A percentile compares a stretch with the other conserved stretches of the same genome.
phyloP scores from a whole-genome alignment of 2,113 vertebrate genomes.

The Rousettus leschenaultii region DNA sequence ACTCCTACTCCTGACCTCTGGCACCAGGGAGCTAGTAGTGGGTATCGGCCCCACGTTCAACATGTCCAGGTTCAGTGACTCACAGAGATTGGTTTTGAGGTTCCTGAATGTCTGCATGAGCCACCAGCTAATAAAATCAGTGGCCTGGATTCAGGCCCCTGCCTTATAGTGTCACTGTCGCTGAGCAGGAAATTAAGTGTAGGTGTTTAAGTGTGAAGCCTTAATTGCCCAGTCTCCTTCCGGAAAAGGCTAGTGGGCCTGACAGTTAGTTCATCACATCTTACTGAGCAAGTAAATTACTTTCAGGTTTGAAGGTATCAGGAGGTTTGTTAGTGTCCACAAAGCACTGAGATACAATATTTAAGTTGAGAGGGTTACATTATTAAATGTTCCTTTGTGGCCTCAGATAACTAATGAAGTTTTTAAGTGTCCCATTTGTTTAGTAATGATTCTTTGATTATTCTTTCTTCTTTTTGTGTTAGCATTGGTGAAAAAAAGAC shows the following conservation, averaged over 20 bases:
- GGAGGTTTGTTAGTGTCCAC: neutral
- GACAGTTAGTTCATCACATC: neutral
- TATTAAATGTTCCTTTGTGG: neutral
- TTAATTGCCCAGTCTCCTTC: neutral
- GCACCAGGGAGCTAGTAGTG: rapidly evolving
- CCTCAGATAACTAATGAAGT: neutral
- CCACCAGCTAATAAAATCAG: neutral
- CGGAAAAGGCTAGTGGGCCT: neutral
- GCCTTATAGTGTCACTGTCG: rapidly evolving
- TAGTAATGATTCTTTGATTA: neutral
- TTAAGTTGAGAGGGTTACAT: neutral
- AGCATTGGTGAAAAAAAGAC: neutral
- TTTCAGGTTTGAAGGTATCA: neutral
- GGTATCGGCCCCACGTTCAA: neutral
- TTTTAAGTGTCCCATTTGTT: neutral
- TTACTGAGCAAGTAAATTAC: neutral
- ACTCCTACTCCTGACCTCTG: neutral
- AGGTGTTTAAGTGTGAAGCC: rapidly evolving
- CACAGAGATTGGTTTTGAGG: neutral
- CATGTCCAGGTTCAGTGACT: neutral
- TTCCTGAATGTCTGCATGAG: neutral
- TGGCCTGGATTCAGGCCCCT: rapidly evolving
- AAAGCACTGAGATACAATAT: neutral
- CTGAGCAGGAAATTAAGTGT: too few species aligned
- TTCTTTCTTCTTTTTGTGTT: neutral